Percentiles rank a stretch among this genome's conserved stretches.
Conservation (phyloP, 2,113 vertebrate genomes). For the Phrynocephalus versicolor region DNA sequence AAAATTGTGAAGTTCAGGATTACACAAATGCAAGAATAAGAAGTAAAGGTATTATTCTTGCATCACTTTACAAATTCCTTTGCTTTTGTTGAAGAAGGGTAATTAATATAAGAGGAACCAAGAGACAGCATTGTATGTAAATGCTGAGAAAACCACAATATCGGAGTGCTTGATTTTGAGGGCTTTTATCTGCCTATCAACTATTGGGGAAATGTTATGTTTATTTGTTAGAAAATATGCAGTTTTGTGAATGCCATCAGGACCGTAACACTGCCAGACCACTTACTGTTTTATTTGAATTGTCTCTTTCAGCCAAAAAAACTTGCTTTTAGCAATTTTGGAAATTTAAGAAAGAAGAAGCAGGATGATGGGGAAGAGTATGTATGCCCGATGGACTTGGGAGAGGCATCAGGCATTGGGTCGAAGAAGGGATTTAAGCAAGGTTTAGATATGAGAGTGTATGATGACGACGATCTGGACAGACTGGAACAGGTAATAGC, state of each 20-base stretch:
- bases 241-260: background rate
- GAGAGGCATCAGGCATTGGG: constrained; percentile 82
- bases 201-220: background rate
- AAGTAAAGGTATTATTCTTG: too few species aligned
- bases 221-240: background rate
- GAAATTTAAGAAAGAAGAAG: constrained; percentile 90
- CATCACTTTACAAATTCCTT: too few species aligned
- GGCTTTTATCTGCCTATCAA: background rate
- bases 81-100: background rate
- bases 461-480: constrained; percentile 93
- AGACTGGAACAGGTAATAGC: constrained; percentile 87
- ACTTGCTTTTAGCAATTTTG: constrained; percentile 89
- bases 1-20: too few species aligned
- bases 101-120: too few species aligned
- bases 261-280: background rate
- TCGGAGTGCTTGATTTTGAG: too few species aligned
- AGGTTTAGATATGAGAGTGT: constrained; percentile 84
- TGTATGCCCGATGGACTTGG: constrained; percentile 96
- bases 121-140: background rate
- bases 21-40: too few species aligned
- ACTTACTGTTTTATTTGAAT: constrained; percentile 3
- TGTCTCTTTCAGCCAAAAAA: constrained; percentile 87
- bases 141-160: background rate
- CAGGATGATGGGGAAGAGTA: constrained; percentile 95
- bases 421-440: constrained; percentile 85